Evolutionary conservation across 2,797 vertebrate species (phyloP), one percentile per base, ranked within the genome.

Genomic region (Threskiornis aethiopicus): DNA sequence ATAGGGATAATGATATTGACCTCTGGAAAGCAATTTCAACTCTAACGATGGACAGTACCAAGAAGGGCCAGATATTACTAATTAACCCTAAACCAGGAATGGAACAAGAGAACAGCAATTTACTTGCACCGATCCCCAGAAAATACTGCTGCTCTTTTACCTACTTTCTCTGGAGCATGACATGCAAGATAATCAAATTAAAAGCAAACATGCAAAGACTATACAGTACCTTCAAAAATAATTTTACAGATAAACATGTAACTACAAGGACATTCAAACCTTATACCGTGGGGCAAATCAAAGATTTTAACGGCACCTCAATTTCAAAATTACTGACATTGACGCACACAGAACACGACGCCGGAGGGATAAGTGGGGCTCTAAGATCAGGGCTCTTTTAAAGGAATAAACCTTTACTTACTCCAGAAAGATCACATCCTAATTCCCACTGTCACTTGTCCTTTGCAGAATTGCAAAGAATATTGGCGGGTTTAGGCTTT

Each of bases 21-120:
- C 96, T 93, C 71, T 87, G 89, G 87, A 91, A 96, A 86, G 72
- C 57, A 75, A 95, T 89, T 91, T 57, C 72, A 46, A 33, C 44
- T 64, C 49, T 67, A 84, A 29, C n/a, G 87, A 92, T 81, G 87
- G 91, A 52, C 14, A 51, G 37, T 7, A 31, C 55, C 46, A 69
- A 65, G 54, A 66, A 73, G 19, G 35, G 59, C 37, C 41, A 44
- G 76, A 29, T 78, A 81, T 83, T 75, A 71, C 78, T 89, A 89
- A 95, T 93, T 80, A 87, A 54, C 31, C 67, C 61, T 59, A 31
- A 78, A 66, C 52, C n/a, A 28, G 25, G 81, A 44, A 73, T 31
- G 80, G 62, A 91, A 67, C 12, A 33, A 82, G 79, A 61, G 86
- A 85, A 51, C 18, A 25, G 35, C 71, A 61, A 47, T 79, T 89